Base-by-base conservation (phyloP, 2,797 vertebrate species). In the Jordanella pulchra region DNA sequence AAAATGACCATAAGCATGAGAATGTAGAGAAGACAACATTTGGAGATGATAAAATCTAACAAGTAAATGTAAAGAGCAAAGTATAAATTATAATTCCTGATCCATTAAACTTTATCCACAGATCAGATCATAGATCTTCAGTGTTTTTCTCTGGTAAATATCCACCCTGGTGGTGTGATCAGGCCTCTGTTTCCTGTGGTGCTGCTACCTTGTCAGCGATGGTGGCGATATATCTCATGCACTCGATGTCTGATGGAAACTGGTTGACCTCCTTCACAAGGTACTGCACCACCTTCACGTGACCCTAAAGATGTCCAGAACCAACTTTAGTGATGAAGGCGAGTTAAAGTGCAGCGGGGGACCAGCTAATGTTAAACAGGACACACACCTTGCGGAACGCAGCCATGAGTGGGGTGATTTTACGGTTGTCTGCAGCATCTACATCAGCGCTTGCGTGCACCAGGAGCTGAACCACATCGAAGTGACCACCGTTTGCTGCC, bases 201-300 rank as follows among this genome's bases (percentile, higher is more conserved):
- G 2, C 23, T 28, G 45, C 12, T 80, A 99, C 98, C 96, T 99
- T 99, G 92, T 99, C 98, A 15, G 98, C 96, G 77, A 99, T 99
- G 12, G 97, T 99, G 3, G 98, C 97, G 74, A 99, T 99, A 82
- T 99, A 99, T 94, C 98, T 95, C 98, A 99, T 99, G 93, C 98
- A 99, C 88, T 99, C 98, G 32, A 99, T 99, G 88, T 99, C 97
- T 67, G 98, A 99, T 66, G 97, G 97, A 86, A 99, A 99, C 79
- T 99, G 98, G 90, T 99, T 99, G 69, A 99, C 97, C 89, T 99
- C 97, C 86, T 99, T 99, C 80, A 99, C 97, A 89, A 99, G 94
- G 93, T 98, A 99, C 80, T 99, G 98, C 86, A 99, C 97, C 78
- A 99, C 97, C 92, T 99, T 99, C 80, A 99, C 97, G 39, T 99